Conservation (phyloP, 2,797 vertebrate genomes). For the Dromococcyx pavoninus region DNA sequence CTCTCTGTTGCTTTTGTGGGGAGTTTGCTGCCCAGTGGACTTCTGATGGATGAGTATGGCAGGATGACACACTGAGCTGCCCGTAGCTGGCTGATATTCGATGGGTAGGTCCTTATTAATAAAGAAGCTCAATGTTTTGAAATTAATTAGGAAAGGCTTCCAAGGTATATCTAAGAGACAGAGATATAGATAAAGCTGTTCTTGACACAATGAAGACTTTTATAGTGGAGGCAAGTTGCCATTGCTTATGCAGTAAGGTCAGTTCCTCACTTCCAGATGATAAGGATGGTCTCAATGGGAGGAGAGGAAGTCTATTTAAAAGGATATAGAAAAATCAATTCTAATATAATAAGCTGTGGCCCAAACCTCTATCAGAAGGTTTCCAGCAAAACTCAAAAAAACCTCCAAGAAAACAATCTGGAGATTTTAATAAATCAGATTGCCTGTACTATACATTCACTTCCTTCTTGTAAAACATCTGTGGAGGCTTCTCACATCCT, state of each 20-base stretch:
- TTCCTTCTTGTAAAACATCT: slow-evolving; percentile 61
- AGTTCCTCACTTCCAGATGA: neutral
- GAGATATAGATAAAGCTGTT: neutral
- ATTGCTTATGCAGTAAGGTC: neutral
- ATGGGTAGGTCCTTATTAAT: neutral
- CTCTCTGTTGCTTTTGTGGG: neutral
- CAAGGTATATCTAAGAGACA: neutral
- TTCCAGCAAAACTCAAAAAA: neutral
- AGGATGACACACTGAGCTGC: neutral
- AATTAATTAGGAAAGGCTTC: neutral
- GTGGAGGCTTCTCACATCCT: slow-evolving; percentile 51
- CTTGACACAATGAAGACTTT: neutral
- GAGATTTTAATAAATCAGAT: slow-evolving; percentile 7
- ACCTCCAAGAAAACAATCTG: slow-evolving; percentile 34
- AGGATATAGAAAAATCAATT: neutral
- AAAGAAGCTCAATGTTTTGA: neutral
- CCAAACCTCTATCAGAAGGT: neutral
- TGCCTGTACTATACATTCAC: slow-evolving; percentile 22
- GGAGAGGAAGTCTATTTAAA: neutral
- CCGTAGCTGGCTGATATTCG: neutral
- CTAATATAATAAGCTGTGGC: neutral
- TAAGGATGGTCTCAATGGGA: neutral
- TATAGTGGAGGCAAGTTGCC: neutral
- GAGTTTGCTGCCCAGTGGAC: neutral
- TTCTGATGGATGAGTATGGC: neutral